Evolutionary conservation across 1,140 invertebrate genomes (phyloP).

Genomic region (Globodera ellingtonae): DNA sequence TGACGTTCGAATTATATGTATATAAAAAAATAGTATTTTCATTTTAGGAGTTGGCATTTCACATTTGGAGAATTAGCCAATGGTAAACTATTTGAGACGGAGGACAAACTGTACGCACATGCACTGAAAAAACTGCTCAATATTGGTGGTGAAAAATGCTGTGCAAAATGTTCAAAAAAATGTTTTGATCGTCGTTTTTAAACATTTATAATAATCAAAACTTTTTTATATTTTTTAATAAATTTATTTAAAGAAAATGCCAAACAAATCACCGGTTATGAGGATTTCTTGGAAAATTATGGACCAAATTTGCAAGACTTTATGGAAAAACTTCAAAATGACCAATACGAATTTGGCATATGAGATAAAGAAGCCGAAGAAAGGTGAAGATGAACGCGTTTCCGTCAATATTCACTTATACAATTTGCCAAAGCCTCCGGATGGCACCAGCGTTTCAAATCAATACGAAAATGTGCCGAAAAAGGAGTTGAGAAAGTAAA

Average conservation of each 20-base stretch:
- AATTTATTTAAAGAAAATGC: constrained; percentile 7
- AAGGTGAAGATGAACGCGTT: background rate
- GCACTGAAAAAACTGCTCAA: constrained; percentile 1
- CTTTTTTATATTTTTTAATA: background rate
- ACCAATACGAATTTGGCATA: background rate
- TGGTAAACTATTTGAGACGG: background rate
- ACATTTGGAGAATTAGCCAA: background rate
- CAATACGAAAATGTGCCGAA: background rate
- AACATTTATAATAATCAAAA: background rate
- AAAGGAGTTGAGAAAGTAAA: background rate
- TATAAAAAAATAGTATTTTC: background rate
- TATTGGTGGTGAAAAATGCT: background rate
- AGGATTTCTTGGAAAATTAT: background rate
- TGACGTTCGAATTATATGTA: background rate
- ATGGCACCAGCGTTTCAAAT: background rate
- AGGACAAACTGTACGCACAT: background rate
- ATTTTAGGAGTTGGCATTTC: constrained; percentile 4
- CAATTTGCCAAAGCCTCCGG: background rate
- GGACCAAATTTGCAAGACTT: background rate
- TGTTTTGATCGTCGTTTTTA: background rate
- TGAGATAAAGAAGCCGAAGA: background rate
- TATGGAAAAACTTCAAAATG: background rate
- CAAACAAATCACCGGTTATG: constrained; percentile 8
- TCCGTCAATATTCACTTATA: background rate
- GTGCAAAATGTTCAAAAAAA: too few relatives aligned